These are phyloP conservation scores for Nansenia antarctica DNA, from an alignment of 2,113 vertebrate species.

Conservation along the genomic window DNA sequence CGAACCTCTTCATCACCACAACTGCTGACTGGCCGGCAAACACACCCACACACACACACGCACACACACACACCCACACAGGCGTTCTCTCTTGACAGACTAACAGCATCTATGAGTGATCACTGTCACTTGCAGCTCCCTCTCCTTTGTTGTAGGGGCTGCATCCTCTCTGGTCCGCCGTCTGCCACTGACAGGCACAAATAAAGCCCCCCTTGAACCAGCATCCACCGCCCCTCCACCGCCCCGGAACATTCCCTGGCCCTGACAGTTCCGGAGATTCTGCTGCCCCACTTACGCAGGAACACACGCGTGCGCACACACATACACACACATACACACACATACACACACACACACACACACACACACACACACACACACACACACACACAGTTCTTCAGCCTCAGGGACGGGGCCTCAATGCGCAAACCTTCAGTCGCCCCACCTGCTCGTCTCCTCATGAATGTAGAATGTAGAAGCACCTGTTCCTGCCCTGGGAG, in stretches of 20 bases:
- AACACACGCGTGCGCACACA: not conserved
- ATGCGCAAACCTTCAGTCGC: not conserved
- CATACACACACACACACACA: too few species aligned
- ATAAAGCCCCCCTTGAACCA: slow-evolving; percentile 25
- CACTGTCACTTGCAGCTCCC: slow-evolving; percentile 45
- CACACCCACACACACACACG: too few species aligned
- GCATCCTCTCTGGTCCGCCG: not conserved
- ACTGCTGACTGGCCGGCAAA: too few species aligned
- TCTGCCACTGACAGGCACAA: slow-evolving; percentile 53
- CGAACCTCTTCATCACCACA: not conserved
- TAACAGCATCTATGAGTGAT: slow-evolving; percentile 5
- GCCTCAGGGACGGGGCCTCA: too few species aligned
- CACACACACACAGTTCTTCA: not conserved
- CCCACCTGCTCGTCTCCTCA: not conserved
- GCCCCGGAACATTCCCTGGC: not conserved
- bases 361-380: not conserved
- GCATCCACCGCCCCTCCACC: not conserved
- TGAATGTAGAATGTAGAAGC: not conserved
- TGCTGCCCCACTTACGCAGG: not conserved
- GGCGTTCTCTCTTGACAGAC: not conserved
- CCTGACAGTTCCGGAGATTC: slow-evolving; percentile 12
- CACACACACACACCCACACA: too few species aligned
- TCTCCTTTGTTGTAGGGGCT: slow-evolving; percentile 7
- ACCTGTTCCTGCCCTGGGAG: slow-evolving; percentile 26
- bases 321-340: not conserved